Conservation (phyloP, 1,140 invertebrate species). For the Drosophila chauvacae region DNA sequence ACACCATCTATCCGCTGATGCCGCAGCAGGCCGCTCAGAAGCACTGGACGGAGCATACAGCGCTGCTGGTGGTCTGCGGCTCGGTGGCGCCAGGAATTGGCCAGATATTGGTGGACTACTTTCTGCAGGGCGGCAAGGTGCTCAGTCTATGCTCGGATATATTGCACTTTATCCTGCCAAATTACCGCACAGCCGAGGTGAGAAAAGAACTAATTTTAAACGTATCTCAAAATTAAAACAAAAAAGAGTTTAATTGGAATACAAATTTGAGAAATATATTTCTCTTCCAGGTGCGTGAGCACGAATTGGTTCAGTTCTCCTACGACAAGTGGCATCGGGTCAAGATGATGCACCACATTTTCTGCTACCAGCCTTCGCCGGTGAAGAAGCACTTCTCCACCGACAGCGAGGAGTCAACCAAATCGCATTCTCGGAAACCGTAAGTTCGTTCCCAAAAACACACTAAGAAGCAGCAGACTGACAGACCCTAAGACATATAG, state of each 20-base stretch:
- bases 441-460: constrained; percentile 69
- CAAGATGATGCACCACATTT: constrained; percentile 93
- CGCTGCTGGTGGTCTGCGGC: constrained; percentile 91
- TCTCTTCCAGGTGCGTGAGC: constrained; percentile 88
- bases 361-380: constrained; percentile 93
- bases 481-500: constrained; percentile 4
- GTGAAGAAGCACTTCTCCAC: constrained; percentile 91
- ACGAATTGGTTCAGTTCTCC: constrained; percentile 92
- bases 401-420: constrained; percentile 86
- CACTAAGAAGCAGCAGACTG: constrained; percentile 28
- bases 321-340: constrained; percentile 93
- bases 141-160: constrained; percentile 93
- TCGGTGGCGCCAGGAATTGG: constrained; percentile 88
- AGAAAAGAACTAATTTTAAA: not conserved
- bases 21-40: constrained; percentile 87
- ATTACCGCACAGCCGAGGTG: constrained; percentile 92
- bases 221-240: not conserved
- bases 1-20: constrained; percentile 90
- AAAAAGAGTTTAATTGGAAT: not conserved
- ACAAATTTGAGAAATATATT: not conserved
- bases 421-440: constrained; percentile 85
- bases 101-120: constrained; percentile 89
- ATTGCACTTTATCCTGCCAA: constrained; percentile 90
- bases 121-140: constrained; percentile 90
- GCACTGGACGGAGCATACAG: constrained; percentile 90